Percentiles rank a stretch among this genome's conserved stretches.
phyloP scores from a whole-genome alignment of 2,113 vertebrate species.

The Athene cunicularia region DNA sequence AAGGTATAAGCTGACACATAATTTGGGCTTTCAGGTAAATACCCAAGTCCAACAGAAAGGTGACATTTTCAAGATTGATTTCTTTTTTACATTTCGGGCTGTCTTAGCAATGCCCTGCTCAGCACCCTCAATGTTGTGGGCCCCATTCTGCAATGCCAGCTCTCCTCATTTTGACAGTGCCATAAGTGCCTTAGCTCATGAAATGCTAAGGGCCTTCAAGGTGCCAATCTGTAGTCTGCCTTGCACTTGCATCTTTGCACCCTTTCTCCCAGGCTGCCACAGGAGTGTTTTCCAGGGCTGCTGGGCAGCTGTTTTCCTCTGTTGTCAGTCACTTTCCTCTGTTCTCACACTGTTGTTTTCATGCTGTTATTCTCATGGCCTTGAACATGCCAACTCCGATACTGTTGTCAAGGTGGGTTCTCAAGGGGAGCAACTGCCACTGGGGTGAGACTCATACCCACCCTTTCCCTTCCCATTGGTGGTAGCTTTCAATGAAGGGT shows the following conservation, averaged over 20 bases:
- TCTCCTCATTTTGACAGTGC: neutral
- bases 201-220: neutral
- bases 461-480: neutral
- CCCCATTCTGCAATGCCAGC: neutral
- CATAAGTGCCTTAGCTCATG: neutral
- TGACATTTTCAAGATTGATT: neutral
- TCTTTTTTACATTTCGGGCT: neutral
- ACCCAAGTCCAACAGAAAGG: neutral
- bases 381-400: neutral
- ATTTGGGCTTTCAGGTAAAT: neutral
- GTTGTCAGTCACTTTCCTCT: neutral
- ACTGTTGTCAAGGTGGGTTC: neutral
- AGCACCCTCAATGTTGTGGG: neutral
- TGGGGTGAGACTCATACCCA: neutral
- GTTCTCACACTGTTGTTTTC: neutral
- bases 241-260: neutral
- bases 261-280: neutral
- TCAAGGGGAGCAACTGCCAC: neutral
- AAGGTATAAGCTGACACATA: neutral
- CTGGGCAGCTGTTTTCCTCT: neutral
- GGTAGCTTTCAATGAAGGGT: neutral
- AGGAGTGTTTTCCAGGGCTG: neutral
- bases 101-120: neutral
- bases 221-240: neutral
- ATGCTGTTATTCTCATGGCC: neutral